phyloP scores from a whole-genome alignment of 2,113 vertebrate genomes.

The Eleginops maclovinus region DNA sequence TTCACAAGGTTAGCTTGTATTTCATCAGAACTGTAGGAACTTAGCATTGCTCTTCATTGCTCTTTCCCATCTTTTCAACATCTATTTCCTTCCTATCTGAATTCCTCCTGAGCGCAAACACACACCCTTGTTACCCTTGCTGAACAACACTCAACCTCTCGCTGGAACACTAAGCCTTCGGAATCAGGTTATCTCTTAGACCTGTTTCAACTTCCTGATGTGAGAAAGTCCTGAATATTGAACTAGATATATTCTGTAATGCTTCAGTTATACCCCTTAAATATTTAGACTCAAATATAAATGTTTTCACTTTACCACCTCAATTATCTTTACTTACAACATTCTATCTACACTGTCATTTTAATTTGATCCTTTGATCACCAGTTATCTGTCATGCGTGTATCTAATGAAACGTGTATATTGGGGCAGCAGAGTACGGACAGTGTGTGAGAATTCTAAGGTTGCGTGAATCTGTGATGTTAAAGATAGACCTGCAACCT shows the following conservation, averaged over 20 bases:
- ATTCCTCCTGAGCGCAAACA: slow-evolving; percentile 39
- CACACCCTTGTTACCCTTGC: slow-evolving; percentile 43
- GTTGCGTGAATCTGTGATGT: no score
- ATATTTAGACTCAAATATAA: neutral
- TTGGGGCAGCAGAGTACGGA: no score
- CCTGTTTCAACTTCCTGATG: neutral
- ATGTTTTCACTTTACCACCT: no score
- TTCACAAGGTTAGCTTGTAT: neutral
- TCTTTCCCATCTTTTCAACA: slow-evolving; percentile 27
- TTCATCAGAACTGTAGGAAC: neutral
- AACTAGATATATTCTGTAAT: neutral
- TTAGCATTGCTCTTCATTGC: neutral
- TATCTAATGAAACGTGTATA: no score
- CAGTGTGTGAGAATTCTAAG: no score
- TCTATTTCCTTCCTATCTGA: slow-evolving; percentile 18
- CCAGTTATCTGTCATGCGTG: no score
- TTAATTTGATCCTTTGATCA: no score
- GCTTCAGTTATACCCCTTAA: neutral
- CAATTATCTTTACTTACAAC: no score
- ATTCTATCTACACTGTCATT: no score
- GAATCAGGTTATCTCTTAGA: slow-evolving; percentile 25
- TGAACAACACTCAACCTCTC: slow-evolving; percentile 38
- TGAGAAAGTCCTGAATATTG: neutral
- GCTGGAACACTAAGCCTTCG: slow-evolving; percentile 29
- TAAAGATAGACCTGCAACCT: no score